Conservation (phyloP, 2,113 vertebrate species). For the Sisor rabdophorus region DNA sequence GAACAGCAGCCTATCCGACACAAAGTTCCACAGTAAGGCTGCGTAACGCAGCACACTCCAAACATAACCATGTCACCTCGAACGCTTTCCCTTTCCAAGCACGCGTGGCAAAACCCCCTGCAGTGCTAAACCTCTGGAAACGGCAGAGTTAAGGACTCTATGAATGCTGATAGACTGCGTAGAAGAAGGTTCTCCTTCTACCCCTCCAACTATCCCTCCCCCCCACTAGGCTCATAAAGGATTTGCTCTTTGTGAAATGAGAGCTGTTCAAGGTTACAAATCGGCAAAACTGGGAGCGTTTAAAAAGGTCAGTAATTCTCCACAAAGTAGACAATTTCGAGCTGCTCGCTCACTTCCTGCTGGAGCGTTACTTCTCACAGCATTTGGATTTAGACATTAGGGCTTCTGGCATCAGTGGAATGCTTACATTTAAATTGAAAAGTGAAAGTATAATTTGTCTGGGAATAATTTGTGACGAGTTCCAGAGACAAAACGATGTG, state of each 20-base stretch:
- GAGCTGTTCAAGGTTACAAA: conserved; percentile 45
- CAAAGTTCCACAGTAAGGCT: conserved; percentile 14
- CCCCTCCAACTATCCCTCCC: neutral
- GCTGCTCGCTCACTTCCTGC: conserved; percentile 22
- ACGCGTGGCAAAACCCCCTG: conserved; percentile 43
- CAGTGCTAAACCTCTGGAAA: conserved; percentile 47
- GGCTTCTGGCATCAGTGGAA: neutral
- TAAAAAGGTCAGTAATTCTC: conserved; percentile 49
- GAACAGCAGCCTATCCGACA: conserved; percentile 23
- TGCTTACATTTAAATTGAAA: conserved; percentile 20
- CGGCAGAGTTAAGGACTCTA: conserved; percentile 39
- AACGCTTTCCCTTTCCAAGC: conserved; percentile 38
- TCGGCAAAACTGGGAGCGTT: conserved; percentile 36
- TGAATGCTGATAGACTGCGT: conserved; percentile 49
- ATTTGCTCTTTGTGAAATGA: conserved; percentile 41
- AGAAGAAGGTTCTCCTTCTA: neutral
- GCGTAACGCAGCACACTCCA: conserved; percentile 37
- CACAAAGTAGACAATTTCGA: conserved; percentile 35
- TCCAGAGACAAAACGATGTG: neutral
- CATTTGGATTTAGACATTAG: neutral
- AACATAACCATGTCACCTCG: conserved; percentile 22
- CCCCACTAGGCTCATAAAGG: conserved; percentile 18
- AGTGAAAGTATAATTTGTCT: conserved; percentile 9
- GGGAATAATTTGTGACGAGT: neutral
- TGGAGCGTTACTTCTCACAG: neutral